phyloP scores from a whole-genome alignment of 2,797 vertebrate genomes.

The Premnoplex brunnescens region DNA sequence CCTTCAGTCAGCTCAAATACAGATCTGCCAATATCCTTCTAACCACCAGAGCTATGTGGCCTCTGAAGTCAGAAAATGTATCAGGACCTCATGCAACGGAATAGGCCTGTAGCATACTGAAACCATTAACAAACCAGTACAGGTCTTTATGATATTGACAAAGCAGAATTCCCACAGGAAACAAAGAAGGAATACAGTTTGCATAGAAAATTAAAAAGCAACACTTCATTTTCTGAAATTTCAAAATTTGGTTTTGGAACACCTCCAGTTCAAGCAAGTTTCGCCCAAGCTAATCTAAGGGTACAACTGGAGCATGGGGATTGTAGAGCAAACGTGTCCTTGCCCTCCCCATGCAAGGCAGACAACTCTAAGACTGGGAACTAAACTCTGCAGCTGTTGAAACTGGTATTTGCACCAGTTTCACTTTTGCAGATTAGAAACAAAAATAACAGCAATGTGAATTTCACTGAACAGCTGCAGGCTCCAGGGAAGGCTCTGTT shows the following conservation, averaged over 20 bases:
- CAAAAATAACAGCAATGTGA: not conserved
- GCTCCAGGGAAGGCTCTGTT: not conserved
- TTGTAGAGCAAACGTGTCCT: accelerated
- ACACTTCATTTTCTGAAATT: accelerated
- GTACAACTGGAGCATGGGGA: accelerated
- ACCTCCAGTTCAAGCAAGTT: not conserved
- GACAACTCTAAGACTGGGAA: not conserved
- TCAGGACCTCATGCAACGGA: not conserved
- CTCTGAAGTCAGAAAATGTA: not conserved
- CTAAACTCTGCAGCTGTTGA: not conserved
- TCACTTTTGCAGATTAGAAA: not conserved
- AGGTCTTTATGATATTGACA: not conserved
- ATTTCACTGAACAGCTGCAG: not conserved
- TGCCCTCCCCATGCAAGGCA: not conserved
- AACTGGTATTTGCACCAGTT: not conserved
- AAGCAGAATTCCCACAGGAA: not conserved
- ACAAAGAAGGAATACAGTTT: not conserved
- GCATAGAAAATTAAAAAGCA: not conserved
- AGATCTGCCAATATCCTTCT: not conserved
- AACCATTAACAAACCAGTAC: not conserved
- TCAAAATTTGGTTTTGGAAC: not conserved
- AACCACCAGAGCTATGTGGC: not conserved
- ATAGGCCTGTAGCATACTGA: not conserved
- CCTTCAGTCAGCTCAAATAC: not conserved
- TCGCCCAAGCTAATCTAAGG: not conserved